phyloP scores from a whole-genome alignment of 2,888 invertebrate species.

The Gymnoscelis rufifasciata region DNA sequence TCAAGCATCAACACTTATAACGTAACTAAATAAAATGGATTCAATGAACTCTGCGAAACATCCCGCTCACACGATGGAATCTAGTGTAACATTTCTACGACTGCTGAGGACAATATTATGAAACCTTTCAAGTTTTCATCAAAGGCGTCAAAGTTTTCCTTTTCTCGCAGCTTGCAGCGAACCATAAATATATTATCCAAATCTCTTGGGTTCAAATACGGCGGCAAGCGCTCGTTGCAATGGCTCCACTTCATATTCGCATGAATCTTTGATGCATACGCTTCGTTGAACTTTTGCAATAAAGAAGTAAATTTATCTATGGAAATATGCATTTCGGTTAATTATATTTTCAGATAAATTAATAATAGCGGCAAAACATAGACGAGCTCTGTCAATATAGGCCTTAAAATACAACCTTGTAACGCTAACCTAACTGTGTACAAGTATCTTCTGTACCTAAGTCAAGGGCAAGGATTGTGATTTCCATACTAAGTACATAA shows the following conservation, averaged over 20 bases:
- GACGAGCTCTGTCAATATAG: too few species aligned
- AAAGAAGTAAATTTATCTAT: slow-evolving; percentile 50
- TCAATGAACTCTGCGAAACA: neutral
- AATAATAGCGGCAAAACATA: too few species aligned
- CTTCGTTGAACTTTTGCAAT: slow-evolving; percentile 41
- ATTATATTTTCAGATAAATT: too few species aligned
- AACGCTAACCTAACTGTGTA: too few species aligned
- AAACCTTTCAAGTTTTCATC: slow-evolving; percentile 76
- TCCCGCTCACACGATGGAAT: slow-evolving; percentile 30
- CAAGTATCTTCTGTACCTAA: too few species aligned
- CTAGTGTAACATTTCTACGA: slow-evolving; percentile 58
- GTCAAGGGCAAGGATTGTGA: too few species aligned
- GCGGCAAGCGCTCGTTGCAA: slow-evolving; percentile 38
- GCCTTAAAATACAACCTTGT: too few species aligned
- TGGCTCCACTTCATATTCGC: slow-evolving; percentile 31
- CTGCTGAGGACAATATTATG: slow-evolving; percentile 58
- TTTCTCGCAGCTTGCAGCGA: slow-evolving; percentile 42
- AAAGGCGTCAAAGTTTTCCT: slow-evolving; percentile 49
- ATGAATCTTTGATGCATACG: slow-evolving; percentile 26
- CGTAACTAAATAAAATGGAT: too few species aligned
- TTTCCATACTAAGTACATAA: too few species aligned
- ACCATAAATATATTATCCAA: slow-evolving; percentile 42
- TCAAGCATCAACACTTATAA: too few species aligned
- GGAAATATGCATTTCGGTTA: neutral
- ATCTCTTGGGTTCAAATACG: slow-evolving; percentile 51